Base-by-base conservation (phyloP, 2,113 vertebrate species). In the Zosterops borbonicus region DNA sequence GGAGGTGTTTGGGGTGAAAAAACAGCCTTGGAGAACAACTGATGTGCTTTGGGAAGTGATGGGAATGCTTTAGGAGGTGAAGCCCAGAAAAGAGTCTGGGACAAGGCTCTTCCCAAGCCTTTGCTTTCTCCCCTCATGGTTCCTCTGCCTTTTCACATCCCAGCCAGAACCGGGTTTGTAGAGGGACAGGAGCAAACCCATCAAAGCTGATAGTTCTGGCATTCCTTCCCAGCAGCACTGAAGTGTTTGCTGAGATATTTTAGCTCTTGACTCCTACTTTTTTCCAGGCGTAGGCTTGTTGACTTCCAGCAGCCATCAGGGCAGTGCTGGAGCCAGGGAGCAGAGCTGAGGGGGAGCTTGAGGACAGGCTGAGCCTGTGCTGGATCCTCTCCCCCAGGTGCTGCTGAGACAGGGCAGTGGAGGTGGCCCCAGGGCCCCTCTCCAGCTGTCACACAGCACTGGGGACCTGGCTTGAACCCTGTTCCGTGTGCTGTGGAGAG, bases 351-450 rank as follows among this genome's bases (percentile, higher is more conserved):
- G n/a, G 53, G 55, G 35, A 60, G 15, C 47, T 41, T 6, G 5
- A 60, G 63, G 37, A 69, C 0, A 4, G 33, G 55, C 31, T 15
- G 25, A 49, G 18, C 24, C 41, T 44, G 29, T 29, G 42, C 18
- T 3, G 7, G 24, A 33, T 44, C 17, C 23, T 25, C 49, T 52
- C 0, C 0, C 19, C 78, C 49, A 64, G 31, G 18, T 39, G 67
- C 19, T 90, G 39, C 75, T 81, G 56, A 55, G 60, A 46, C 14
- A 49, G 76, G 64, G 41, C 55, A 53, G 29, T n/a, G 69, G 17
- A 22, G 0, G 0, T 55, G 55, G 76, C 60, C 6, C 1, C 33
- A 42, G n/a, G 39, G 18, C 74, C 24, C 16, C 59, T 62, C 11
- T 65, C 14, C 25, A 6, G 23, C 50, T n/a, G 33, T 65, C 27